Percentiles rank a stretch among this genome's conserved stretches.
Conservation (phyloP, 1,140 invertebrate genomes). For the Contarinia nasturtii region DNA sequence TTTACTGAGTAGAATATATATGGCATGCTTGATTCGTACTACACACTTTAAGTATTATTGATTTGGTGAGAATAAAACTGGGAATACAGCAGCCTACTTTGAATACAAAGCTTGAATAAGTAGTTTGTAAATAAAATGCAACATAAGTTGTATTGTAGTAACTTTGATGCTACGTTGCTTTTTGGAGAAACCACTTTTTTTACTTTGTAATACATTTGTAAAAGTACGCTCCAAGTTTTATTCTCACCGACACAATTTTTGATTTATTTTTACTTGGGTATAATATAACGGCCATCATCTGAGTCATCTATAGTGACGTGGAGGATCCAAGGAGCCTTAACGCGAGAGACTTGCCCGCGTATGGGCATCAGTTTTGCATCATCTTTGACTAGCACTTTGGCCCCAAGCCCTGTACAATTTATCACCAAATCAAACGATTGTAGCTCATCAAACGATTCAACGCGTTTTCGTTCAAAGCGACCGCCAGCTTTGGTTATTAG, state of each 20-base stretch:
- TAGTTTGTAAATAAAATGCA: too few relatives aligned
- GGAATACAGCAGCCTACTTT: too few relatives aligned
- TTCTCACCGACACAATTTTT: too few relatives aligned
- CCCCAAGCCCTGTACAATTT: conserved; percentile 51
- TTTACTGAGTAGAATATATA: background rate
- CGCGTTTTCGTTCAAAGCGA: conserved; percentile 24
- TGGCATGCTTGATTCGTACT: too few relatives aligned
- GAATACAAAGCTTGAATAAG: too few relatives aligned
- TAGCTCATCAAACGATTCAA: conserved; percentile 31
- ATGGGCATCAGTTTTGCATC: conserved; percentile 30
- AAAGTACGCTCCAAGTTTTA: too few relatives aligned
- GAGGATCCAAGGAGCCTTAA: conserved; percentile 41
- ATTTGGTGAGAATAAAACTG: too few relatives aligned
- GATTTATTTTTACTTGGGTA: conserved; percentile 41
- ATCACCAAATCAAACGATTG: conserved; percentile 41
- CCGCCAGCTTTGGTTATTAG: conserved; percentile 38
- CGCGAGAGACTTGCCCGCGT: conserved; percentile 48
- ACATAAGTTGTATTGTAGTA: too few relatives aligned
- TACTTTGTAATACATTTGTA: too few relatives aligned
- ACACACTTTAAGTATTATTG: too few relatives aligned
- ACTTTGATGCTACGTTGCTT: too few relatives aligned
- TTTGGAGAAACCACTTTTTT: too few relatives aligned
- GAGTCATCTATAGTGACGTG: conserved; percentile 30
- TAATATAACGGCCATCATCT: conserved; percentile 43
- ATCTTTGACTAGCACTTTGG: conserved; percentile 35